phyloP scores from a whole-genome alignment of 2,113 vertebrate genomes.

The Myodes glareolus region DNA sequence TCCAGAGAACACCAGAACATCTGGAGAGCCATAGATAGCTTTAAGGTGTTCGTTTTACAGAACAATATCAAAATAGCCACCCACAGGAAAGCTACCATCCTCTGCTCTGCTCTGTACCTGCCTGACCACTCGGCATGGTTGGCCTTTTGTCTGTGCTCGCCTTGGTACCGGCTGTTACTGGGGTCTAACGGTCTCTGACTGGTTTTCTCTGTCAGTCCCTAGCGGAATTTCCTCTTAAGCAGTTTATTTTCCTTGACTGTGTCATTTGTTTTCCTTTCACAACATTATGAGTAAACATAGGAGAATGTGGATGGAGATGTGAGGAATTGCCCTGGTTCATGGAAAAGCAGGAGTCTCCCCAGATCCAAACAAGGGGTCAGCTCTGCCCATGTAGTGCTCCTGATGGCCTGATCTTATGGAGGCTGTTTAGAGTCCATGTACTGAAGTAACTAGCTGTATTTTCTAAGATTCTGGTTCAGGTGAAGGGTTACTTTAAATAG shows the following conservation, averaged over 20 bases:
- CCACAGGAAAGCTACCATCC: background rate
- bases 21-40: background rate
- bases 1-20: background rate
- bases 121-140: background rate
- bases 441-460: background rate
- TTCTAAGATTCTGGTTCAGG: background rate
- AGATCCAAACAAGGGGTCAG: background rate
- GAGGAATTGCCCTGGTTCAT: background rate
- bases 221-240: background rate
- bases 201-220: background rate
- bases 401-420: background rate
- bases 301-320: background rate
- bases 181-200: background rate
- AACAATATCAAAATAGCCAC: background rate
- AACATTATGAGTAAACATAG: background rate
- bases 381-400: background rate
- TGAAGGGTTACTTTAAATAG: background rate
- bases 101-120: accelerated
- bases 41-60: background rate
- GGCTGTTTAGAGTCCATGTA: accelerated
- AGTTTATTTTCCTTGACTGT: background rate
- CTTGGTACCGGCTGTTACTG: background rate
- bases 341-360: background rate
- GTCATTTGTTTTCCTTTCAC: background rate
- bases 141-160: accelerated